Conservation (phyloP, 1,140 invertebrate species). For the Agrilus planipennis region DNA sequence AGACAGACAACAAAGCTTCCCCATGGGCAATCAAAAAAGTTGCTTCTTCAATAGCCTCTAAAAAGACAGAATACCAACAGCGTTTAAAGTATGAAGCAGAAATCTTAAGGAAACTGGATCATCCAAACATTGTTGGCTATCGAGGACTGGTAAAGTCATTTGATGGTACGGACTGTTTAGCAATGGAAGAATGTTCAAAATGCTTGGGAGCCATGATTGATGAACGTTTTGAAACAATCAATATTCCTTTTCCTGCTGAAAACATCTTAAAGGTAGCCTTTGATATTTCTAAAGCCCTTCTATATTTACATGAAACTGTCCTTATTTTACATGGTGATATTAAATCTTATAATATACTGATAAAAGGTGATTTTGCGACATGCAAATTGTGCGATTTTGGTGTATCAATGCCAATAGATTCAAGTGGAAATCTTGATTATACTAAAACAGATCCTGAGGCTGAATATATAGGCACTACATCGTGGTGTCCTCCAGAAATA, state of each 20-base stretch:
- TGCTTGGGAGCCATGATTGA: slow-evolving; percentile 64
- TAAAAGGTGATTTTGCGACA: slow-evolving; percentile 57
- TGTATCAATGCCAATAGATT: slow-evolving; percentile 56
- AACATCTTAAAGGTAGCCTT: slow-evolving; percentile 51
- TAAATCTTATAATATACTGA: slow-evolving; percentile 72
- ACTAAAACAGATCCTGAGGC: slow-evolving; percentile 33
- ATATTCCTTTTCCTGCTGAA: slow-evolving; percentile 46
- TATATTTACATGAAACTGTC: slow-evolving; percentile 65
- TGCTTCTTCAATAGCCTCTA: slow-evolving; percentile 16
- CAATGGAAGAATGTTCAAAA: slow-evolving; percentile 55
- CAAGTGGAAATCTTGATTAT: slow-evolving; percentile 48
- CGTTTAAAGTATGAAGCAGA: slow-evolving; percentile 59
- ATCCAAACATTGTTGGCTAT: slow-evolving; percentile 77
- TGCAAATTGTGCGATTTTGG: slow-evolving; percentile 82
- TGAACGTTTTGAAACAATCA: slow-evolving; percentile 43
- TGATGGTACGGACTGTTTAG: slow-evolving; percentile 52
- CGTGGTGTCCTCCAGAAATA: slow-evolving; percentile 69
- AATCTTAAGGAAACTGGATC: slow-evolving; percentile 53
- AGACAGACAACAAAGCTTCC: slow-evolving; percentile 48
- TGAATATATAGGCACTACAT: slow-evolving; percentile 53
- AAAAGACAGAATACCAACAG: slow-evolving; percentile 31
- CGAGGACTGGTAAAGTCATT: slow-evolving; percentile 49
- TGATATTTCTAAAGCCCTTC: slow-evolving; percentile 58
- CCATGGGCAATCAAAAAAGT: slow-evolving; percentile 76
- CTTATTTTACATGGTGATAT: slow-evolving; percentile 70